Conservation (phyloP, 2,888 invertebrate genomes). For the Athalia rosae region DNA sequence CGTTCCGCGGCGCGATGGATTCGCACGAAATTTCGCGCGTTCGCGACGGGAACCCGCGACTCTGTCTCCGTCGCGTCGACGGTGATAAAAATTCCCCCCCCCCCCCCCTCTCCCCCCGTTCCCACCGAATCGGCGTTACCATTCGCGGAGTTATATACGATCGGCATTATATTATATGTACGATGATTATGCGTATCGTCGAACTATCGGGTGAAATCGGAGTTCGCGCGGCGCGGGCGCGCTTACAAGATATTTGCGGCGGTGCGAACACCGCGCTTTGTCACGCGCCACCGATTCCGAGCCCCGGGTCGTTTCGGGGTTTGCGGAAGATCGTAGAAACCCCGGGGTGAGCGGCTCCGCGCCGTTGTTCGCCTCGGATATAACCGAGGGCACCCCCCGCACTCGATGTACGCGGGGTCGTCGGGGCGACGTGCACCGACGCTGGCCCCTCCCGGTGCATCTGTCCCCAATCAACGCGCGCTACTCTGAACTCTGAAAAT, state of each 20-base stretch:
- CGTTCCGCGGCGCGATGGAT: not conserved
- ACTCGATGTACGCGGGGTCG: conserved; percentile 53
- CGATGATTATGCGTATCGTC: no score
- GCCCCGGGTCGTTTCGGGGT: conserved; percentile 49
- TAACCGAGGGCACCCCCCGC: conserved; percentile 69
- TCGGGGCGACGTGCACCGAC: conserved; percentile 59
- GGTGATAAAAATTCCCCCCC: no score
- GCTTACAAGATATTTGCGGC: conserved; percentile 68
- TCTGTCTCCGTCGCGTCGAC: no score
- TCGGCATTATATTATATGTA: no score
- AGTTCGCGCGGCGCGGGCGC: conserved; percentile 12
- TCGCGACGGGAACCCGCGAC: no score
- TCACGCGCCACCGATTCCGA: conserved; percentile 67
- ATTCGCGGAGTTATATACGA: not conserved
- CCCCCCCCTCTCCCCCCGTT: no score
- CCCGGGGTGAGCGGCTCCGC: conserved; percentile 62
- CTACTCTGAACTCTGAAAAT: conserved; percentile 70
- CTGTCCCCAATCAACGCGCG: conserved; percentile 73
- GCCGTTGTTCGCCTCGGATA: conserved; percentile 65
- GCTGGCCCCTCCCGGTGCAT: conserved; percentile 66
- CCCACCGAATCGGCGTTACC: no score
- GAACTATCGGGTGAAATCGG: conserved; percentile 1
- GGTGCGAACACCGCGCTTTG: conserved; percentile 70
- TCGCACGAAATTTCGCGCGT: no score
- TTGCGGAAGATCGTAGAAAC: conserved; percentile 11